Base-by-base conservation (phyloP, 2,797 vertebrate species). In the Carcharodon carcharias region DNA sequence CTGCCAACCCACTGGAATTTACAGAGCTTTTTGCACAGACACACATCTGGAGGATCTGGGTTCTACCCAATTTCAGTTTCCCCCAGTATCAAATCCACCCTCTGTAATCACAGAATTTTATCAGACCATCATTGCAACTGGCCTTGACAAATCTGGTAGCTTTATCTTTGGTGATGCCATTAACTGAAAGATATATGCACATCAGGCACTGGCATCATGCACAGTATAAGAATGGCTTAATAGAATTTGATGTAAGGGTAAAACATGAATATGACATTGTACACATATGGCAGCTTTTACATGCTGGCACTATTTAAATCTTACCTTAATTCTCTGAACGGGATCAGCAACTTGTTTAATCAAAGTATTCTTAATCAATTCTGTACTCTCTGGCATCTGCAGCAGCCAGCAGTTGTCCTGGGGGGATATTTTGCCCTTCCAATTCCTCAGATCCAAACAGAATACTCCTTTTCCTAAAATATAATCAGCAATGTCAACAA, bases 381-480 rank as follows among this genome's bases (percentile, higher is more conserved):
- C 97, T 96, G 98, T 97, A 96, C 97, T 97, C 96, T 97, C 97
- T 96, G 97, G 97, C 40, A 97, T 96, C 96, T 97, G 96, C 40
- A 98, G 96, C 5, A 98, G 97, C 98, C 98, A 98, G 96, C 96
- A 97, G 67, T 97, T 96, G 23, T 96, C 97, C 50, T 97, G 97
- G 87, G 97, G 96, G 0, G 97, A 97, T 96, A 98, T 97, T 0
- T 91, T 96, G 18, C 98, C 98, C 92, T 94, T 97, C 98, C 98
- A 98, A 96, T 96, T 92, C 97, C 98, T 98, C 0, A 98, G 96
- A 88, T 98, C 98, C 3, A 98, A 96, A 96, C 98, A 98, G 97
- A 98, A 98, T 95, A 98, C 96, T 40, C 97, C 98, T 35, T 97
- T 97, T 92, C 98, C 98, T 98, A 96, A 0, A 93, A 0, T 95